Evolutionary conservation across 2,888 invertebrate genomes (phyloP).

Genomic region (Willowsia nigromaculata): DNA sequence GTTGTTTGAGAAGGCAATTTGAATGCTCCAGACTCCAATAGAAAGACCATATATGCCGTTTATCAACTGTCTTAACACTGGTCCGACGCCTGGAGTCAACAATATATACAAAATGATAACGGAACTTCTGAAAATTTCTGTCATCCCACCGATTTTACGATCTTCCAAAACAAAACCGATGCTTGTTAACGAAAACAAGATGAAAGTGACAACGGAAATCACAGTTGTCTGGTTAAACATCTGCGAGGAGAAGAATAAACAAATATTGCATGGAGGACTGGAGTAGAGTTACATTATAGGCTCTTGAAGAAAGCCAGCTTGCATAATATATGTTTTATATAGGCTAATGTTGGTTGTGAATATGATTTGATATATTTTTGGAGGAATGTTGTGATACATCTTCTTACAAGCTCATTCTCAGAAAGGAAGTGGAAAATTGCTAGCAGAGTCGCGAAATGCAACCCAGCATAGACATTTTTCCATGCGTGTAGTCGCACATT

Average conservation of each 20-base stretch:
- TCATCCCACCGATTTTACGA: slow-evolving; percentile 57
- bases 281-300: not conserved
- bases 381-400: not conserved
- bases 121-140: slow-evolving; percentile 64
- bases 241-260: slow-evolving; percentile 81
- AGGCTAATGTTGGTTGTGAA: not conserved
- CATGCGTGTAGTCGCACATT: slow-evolving; percentile 85
- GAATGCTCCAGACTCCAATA: slow-evolving; percentile 67
- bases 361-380: not conserved
- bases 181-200: slow-evolving; percentile 85
- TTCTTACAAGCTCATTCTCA: slow-evolving; percentile 83
- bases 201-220: slow-evolving; percentile 84
- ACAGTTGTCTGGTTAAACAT: slow-evolving; percentile 84
- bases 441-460: slow-evolving; percentile 86
- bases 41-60: slow-evolving; percentile 55
- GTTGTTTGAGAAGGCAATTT: slow-evolving; percentile 20
- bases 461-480: slow-evolving; percentile 85
- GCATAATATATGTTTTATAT: not conserved
- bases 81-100: slow-evolving; percentile 25
- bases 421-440: slow-evolving; percentile 86
- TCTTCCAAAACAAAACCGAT: slow-evolving; percentile 85
- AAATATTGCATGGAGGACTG: too few relatives aligned
- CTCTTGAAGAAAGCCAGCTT: not conserved
- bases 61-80: slow-evolving; percentile 40
- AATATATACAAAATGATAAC: slow-evolving; percentile 47